Base-by-base conservation (phyloP, 1,140 invertebrate genomes). In the Microplitis demolitor region DNA sequence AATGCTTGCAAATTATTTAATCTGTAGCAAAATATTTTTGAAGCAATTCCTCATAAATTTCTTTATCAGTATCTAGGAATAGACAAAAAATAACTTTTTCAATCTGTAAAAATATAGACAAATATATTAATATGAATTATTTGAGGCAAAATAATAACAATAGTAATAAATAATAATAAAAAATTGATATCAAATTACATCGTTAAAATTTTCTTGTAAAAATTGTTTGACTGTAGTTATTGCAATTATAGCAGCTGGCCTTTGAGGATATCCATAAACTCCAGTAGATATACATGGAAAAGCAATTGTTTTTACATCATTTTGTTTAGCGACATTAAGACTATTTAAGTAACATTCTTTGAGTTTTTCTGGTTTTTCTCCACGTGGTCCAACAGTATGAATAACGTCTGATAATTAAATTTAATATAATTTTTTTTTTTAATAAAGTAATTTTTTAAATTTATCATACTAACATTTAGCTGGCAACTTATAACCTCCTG, bases 221-320 rank as follows among this genome's bases (percentile, higher is more conserved):
- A 91, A 93, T 66, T 90, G 87, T 71, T 93, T 88, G 0, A 93
- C 90, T 14, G 90, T 91, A 11, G 84, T 82, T 11, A 94, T 77
- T 56, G 94, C 94, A 14, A 96, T 90, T 79, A 92, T 88, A 4
- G 93, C 91, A 0, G 95, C 95, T 50, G 90, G 82, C 75, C 90
- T 88, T 86, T 92, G 92, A 1, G 95, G 95, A 87, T 95, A 97
- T 3, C 93, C 93, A 88, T 95, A 96, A 71, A 96, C 89, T 11
- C 95, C 95, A 64, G 95, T 96, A 0, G 94, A 94, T 79, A 96
- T 95, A 76, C 94, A 96, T 16, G 95, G 94, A 83, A 97, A 95
- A 50, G 94, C 93, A 34, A 97, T 90, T 4, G 91, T 89, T 72
- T 88, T 87, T 1, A 96, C 72, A 3, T 91, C 84, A 76, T 94